Conservation (phyloP, 2,113 vertebrate genomes). For the Haemorhous mexicanus region DNA sequence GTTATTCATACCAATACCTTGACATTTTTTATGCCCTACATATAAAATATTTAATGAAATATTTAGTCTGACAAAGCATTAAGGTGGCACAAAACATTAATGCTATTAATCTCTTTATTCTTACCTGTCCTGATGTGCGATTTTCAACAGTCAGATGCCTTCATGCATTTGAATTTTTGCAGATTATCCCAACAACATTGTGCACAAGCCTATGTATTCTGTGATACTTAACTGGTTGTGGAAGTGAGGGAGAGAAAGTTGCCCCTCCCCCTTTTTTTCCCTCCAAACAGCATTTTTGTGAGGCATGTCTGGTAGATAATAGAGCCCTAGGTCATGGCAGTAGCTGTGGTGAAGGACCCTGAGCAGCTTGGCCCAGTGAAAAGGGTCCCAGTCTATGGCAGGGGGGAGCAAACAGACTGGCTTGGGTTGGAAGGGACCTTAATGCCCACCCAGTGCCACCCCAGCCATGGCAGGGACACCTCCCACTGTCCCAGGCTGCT, state of each 20-base stretch:
- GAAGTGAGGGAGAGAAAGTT: not conserved
- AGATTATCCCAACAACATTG: not conserved
- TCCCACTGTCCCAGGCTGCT: fast-evolving
- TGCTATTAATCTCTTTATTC: not conserved
- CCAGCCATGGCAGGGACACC: not conserved
- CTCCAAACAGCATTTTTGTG: not conserved
- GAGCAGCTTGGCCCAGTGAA: not conserved
- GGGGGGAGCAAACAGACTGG: not conserved
- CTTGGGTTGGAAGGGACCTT: not conserved
- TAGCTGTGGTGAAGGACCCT: not conserved
- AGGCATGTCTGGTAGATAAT: not conserved
- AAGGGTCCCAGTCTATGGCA: too few species aligned
- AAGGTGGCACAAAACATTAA: not conserved
- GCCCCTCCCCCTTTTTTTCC: fast-evolving
- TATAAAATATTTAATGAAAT: not conserved
- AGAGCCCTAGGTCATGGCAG: fast-evolving
- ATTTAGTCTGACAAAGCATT: not conserved
- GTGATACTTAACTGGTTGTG: not conserved
- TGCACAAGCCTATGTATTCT: not conserved
- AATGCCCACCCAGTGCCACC: not conserved
- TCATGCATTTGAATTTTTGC: not conserved
- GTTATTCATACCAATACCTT: not conserved
- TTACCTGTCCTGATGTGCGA: not conserved
- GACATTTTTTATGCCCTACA: not conserved
- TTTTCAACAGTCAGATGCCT: not conserved